These are phyloP conservation scores for Petromus typicus DNA, from an alignment of 2,113 vertebrate species.

Conservation along the genomic window DNA sequence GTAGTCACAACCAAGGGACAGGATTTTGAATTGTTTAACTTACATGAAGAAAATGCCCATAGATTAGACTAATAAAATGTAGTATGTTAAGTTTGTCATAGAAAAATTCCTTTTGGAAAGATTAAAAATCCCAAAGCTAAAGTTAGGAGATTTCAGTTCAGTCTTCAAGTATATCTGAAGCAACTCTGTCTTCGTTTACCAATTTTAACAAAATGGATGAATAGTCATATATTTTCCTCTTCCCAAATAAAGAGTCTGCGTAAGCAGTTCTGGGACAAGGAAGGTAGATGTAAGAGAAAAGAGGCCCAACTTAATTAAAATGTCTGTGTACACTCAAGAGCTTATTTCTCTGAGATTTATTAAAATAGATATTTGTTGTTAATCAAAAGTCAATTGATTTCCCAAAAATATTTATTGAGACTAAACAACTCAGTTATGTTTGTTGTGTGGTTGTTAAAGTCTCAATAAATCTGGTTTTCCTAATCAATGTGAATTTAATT, in stretches of 20 bases:
- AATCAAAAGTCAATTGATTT: constrained; percentile 76
- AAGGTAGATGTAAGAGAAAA: constrained; percentile 30
- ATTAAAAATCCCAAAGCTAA: neutral
- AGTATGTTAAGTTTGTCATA: neutral
- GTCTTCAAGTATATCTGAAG: neutral
- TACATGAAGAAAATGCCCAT: neutral
- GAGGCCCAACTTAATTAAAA: constrained; percentile 68
- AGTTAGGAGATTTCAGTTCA: neutral
- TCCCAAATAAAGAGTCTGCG: neutral
- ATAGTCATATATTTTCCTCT: neutral
- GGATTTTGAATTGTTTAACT: neutral
- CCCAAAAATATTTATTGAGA: constrained; percentile 70
- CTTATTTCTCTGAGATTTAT: constrained; percentile 72
- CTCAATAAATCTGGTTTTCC: constrained; percentile 76
- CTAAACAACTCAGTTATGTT: constrained; percentile 68
- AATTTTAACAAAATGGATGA: neutral
- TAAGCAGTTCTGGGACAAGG: constrained; percentile 43
- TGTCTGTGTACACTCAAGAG: constrained; percentile 42
- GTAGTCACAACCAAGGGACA: neutral
- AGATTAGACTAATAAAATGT: neutral
- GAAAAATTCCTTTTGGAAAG: neutral
- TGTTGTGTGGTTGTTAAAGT: constrained; percentile 57
- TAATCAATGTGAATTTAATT: constrained; percentile 81
- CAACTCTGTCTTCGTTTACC: neutral
- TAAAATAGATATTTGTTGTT: constrained; percentile 72